These are phyloP conservation scores for Rhineura floridana DNA, from an alignment of 2,113 vertebrate genomes.

Conservation along the genomic window DNA sequence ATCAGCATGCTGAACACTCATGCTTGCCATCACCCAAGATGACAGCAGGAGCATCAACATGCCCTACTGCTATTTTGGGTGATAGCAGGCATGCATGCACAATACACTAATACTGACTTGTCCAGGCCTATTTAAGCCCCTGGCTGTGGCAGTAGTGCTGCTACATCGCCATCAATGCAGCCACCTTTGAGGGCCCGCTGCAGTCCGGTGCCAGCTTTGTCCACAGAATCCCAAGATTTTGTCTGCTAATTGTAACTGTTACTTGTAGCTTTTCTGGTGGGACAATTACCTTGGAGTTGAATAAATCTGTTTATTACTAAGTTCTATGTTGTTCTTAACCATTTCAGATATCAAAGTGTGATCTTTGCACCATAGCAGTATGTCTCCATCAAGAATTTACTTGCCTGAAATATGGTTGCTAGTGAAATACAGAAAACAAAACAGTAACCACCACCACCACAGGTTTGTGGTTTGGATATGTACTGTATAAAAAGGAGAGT, in stretches of 20 bases:
- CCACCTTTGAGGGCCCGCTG: too few relatives aligned
- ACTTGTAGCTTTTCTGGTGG: slow-evolving; percentile 41
- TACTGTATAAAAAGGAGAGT: neutral
- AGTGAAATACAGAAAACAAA: neutral
- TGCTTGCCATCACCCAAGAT: too few relatives aligned
- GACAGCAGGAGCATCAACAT: too few relatives aligned
- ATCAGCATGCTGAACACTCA: too few relatives aligned
- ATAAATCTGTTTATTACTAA: slow-evolving; percentile 58
- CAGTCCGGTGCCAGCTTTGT: too few relatives aligned
- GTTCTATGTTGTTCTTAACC: slow-evolving; percentile 49
- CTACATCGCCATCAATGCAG: too few relatives aligned
- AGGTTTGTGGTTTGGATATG: slow-evolving; percentile 26
- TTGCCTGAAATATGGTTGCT: slow-evolving; percentile 35
- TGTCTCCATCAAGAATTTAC: slow-evolving; percentile 50
- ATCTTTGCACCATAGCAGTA: slow-evolving; percentile 48
- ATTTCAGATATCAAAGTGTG: slow-evolving; percentile 58
- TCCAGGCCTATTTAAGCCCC: too few relatives aligned
- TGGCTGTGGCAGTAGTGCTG: too few relatives aligned
- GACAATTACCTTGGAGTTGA: slow-evolving; percentile 40
- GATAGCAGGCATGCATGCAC: too few relatives aligned
- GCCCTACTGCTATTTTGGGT: too few relatives aligned
- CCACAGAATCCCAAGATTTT: slow-evolving; percentile 14
- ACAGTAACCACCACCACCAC: too few relatives aligned
- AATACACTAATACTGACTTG: too few relatives aligned
- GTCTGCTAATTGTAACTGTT: slow-evolving; percentile 41